phyloP scores from a whole-genome alignment of 2,797 vertebrate species.

The Dicrostonyx torquatus region DNA sequence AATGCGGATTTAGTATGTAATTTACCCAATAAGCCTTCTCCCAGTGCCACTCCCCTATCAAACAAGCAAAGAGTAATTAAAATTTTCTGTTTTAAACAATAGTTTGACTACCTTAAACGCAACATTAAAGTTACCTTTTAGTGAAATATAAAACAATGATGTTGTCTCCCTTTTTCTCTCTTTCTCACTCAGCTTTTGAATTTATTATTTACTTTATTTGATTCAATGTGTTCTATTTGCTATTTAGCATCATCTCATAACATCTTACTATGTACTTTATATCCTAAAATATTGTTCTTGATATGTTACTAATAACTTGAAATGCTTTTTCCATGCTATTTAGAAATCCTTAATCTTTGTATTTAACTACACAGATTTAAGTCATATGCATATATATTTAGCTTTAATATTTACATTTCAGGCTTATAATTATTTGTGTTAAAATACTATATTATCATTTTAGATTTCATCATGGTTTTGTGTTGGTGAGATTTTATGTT shows the following conservation, averaged over 20 bases:
- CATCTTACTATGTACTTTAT: not conserved
- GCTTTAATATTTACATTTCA: not conserved
- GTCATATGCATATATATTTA: not conserved
- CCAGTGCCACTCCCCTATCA: not conserved
- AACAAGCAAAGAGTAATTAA: not conserved
- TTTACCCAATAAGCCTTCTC: not conserved
- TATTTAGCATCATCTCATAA: not conserved
- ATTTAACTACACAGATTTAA: not conserved
- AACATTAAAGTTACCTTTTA: not conserved
- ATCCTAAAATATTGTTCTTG: not conserved
- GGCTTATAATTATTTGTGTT: not conserved
- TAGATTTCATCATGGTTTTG: not conserved
- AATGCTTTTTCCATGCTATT: not conserved
- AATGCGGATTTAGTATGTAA: not conserved
- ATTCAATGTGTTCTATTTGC: not conserved
- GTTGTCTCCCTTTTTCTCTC: not conserved
- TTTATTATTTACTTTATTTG: not conserved
- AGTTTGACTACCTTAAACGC: not conserved
- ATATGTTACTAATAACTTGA: not conserved
- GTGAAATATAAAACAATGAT: not conserved
- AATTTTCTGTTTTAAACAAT: not conserved
- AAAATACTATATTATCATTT: not conserved
- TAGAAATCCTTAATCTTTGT: not conserved
- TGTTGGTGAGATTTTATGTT: not conserved
- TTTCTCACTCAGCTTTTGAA: not conserved